Evolutionary conservation across 2,797 vertebrate genomes (phyloP).

Genomic region (Neosalanx taihuensis): DNA sequence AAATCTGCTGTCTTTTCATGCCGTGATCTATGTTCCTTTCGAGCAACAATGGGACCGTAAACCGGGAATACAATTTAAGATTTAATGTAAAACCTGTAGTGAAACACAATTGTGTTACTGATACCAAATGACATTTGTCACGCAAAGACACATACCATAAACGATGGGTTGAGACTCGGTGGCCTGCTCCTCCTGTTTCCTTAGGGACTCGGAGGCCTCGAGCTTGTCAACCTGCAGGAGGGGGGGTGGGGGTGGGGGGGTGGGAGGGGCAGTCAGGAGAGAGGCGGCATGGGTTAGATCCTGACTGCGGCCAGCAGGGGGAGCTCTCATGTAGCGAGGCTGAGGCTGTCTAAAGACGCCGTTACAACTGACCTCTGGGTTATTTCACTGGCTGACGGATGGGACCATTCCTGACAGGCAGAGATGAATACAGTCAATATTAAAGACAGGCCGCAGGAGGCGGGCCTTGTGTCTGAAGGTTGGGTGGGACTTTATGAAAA

Average conservation of each 20-base stretch:
- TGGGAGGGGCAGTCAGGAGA: constrained; percentile 36
- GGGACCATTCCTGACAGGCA: constrained; percentile 80
- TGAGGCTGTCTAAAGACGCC: constrained; percentile 35
- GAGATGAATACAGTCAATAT: constrained; percentile 73
- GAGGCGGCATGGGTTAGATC: constrained; percentile 36
- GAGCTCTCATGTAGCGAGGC: constrained; percentile 52
- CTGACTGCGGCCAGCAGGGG: not conserved
- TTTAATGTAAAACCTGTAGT: too few species aligned
- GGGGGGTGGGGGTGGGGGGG: constrained; percentile 28
- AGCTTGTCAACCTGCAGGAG: constrained; percentile 91
- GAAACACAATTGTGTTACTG: too few species aligned
- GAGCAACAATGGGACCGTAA: too few species aligned
- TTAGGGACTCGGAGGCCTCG: constrained; percentile 97
- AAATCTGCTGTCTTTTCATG: too few species aligned
- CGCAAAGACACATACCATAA: constrained; percentile 82
- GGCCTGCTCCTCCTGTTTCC: constrained; percentile 98
- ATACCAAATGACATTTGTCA: not conserved
- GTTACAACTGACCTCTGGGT: constrained; percentile 70
- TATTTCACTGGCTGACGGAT: constrained; percentile 79
- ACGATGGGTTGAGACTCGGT: constrained; percentile 98
- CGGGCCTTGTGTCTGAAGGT: constrained; percentile 45
- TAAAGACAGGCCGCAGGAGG: constrained; percentile 60
- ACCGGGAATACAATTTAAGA: not conserved
- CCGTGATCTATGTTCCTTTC: too few species aligned
- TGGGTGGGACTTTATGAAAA: constrained; percentile 26